Evolutionary conservation across 1,140 invertebrate genomes (phyloP).

Genomic region (Hesperophylax magnus): DNA sequence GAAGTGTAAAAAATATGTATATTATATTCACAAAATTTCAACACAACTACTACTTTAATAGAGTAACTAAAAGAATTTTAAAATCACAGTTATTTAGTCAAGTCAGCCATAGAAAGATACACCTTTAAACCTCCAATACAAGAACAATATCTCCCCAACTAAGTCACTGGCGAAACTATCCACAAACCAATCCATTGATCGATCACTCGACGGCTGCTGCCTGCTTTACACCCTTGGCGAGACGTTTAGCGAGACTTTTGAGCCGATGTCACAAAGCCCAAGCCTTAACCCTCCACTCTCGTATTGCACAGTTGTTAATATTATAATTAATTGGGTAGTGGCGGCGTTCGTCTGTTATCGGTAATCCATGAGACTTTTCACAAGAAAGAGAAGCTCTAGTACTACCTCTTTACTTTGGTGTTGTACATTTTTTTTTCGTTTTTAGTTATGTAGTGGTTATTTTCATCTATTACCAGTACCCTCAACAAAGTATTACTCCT

Average conservation of each 20-base stretch:
- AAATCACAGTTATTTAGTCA: constrained; percentile 46
- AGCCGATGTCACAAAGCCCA: not conserved
- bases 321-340: no score
- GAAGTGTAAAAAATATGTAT: constrained; percentile 5
- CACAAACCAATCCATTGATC: no score
- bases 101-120: not conserved
- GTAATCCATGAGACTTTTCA: not conserved
- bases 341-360: not conserved
- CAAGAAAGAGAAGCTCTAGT: no score
- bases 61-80: constrained; percentile 24
- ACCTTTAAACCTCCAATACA: not conserved
- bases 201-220: not conserved
- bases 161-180: constrained; percentile 18
- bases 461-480: no score
- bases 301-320: no score
- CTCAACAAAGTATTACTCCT: no score
- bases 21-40: constrained; percentile 28
- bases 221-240: no score
- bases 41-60: not conserved
- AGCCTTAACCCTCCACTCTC: no score
- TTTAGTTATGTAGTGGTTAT: no score
- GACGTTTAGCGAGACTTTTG: not conserved
- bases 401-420: no score
- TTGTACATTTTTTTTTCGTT: no score
- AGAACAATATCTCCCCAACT: not conserved